Evolutionary conservation across 2,888 invertebrate species (phyloP), one percentile per base, ranked within the genome.

Genomic region (Abrostola triplasia): DNA sequence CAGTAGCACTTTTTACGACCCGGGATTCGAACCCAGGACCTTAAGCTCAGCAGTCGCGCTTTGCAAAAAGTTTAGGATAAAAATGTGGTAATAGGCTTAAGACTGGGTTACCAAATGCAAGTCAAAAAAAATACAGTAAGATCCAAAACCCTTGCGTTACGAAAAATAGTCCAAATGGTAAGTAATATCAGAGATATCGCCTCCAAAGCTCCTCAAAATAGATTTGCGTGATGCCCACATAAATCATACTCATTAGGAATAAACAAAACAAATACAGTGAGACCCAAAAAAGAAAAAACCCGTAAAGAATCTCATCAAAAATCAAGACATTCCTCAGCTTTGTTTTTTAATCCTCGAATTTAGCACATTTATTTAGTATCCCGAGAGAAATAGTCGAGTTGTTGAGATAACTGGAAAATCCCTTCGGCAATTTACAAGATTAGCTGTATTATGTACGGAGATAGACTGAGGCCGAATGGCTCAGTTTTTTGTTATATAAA

Each of bases 391-490:
- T 71, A 76, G 76, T 67, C 76, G 53, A 47, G 52, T 41, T 49
- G 49, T 71, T 50, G 66, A 72, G 71, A 70, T 70, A 75, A 71
- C 75, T 70, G 64, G 57, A 36, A 56, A 76, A 78, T 76, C 79
- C 76, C 76, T 78, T 60, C 64, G 65, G 76, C 79, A 76, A 76
- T 76, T 76, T 68, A 65, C 64, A 52, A 72, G 76, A 76, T 76
- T 78, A 76, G 76, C 76, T 76, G 55, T 76, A 76, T 76, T 76
- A 76, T 76, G 79, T 70, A 68, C 73, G 79, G 72, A 76, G 68
- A 78, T 68, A 75, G 76, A 78, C 72, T 50, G 63, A 61, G 60
- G 68, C 64, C 72, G 68, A 76, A 76, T 68, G 63, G 62, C 58
- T 57, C 63, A 56, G 44, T 77, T 76, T 70, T 75, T 68, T 64